Conservation (phyloP, 2,888 invertebrate species). For the Apamea sordens region DNA sequence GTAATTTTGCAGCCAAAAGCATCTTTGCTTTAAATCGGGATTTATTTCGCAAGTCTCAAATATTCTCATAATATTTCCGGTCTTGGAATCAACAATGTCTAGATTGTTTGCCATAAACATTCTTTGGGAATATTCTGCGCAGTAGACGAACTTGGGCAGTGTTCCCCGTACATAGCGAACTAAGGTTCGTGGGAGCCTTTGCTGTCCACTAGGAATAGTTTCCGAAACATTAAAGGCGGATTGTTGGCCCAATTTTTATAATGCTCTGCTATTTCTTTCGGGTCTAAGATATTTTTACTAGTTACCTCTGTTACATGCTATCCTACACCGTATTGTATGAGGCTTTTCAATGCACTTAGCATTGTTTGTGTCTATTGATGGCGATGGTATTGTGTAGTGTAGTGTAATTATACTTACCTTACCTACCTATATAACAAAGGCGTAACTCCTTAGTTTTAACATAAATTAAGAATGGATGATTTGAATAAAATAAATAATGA, state of each 20-base stretch:
- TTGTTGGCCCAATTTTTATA: conserved; percentile 49
- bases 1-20: conserved; percentile 38
- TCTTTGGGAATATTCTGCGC: conserved; percentile 61
- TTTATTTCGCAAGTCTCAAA: conserved; percentile 42
- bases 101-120: conserved; percentile 64
- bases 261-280: conserved; percentile 25
- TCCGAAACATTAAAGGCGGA: conserved; percentile 63
- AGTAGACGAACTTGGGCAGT: conserved; percentile 55
- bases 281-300: not conserved
- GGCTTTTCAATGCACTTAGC: not conserved
- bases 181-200: conserved; percentile 38
- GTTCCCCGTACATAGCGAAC: conserved; percentile 39
- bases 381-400: not conserved
- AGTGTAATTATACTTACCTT: not conserved
- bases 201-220: conserved; percentile 66
- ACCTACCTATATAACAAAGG: not conserved
- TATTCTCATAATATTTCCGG: conserved; percentile 58
- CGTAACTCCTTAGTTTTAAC: not conserved
- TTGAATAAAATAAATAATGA: too few relatives aligned
- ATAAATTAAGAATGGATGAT: too few relatives aligned
- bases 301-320: not conserved
- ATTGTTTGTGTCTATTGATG: not conserved
- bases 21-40: conserved; percentile 39
- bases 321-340: not conserved
- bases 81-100: conserved; percentile 54